Conservation (phyloP, 2,888 invertebrate species). For the Plemyria rubiginata region DNA sequence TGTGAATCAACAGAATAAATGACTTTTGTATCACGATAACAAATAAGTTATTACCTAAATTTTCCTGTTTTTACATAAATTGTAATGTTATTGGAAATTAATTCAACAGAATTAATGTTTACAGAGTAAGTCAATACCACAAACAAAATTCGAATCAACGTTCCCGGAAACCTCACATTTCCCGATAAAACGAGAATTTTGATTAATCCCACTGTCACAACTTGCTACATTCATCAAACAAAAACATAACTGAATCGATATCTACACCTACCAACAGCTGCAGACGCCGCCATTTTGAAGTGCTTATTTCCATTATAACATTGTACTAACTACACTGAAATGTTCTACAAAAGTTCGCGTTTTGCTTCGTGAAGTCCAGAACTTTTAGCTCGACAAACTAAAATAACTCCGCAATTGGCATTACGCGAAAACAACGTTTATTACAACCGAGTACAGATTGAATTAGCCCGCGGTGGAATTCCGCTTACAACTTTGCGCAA, state of each 20-base stretch:
- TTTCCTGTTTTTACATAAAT: background rate
- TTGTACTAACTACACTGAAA: slow-evolving; percentile 86
- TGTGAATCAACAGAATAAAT: no score
- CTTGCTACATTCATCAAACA: slow-evolving; percentile 58
- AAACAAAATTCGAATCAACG: slow-evolving; percentile 22
- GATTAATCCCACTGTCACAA: slow-evolving; percentile 52
- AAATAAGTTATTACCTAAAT: no score
- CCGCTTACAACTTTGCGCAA: slow-evolving; percentile 82
- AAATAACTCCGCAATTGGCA: slow-evolving; percentile 78
- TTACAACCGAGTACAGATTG: slow-evolving; percentile 82
- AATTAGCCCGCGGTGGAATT: slow-evolving; percentile 79
- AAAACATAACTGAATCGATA: slow-evolving; percentile 68
- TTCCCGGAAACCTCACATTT: slow-evolving; percentile 36
- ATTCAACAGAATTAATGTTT: background rate
- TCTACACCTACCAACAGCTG: slow-evolving; percentile 69
- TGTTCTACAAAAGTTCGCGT: slow-evolving; percentile 85
- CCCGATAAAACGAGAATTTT: slow-evolving; percentile 38
- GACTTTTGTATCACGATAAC: no score
- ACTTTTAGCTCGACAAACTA: slow-evolving; percentile 74
- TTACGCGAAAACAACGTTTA: slow-evolving; percentile 84
- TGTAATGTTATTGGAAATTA: background rate
- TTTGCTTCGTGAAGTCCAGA: slow-evolving; percentile 85
- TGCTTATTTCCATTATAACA: slow-evolving; percentile 86
- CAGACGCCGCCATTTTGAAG: slow-evolving; percentile 84
- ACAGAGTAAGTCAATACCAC: slow-evolving; percentile 1